Conservation (phyloP, 1,140 invertebrate genomes). For the Drosophila cardini region DNA sequence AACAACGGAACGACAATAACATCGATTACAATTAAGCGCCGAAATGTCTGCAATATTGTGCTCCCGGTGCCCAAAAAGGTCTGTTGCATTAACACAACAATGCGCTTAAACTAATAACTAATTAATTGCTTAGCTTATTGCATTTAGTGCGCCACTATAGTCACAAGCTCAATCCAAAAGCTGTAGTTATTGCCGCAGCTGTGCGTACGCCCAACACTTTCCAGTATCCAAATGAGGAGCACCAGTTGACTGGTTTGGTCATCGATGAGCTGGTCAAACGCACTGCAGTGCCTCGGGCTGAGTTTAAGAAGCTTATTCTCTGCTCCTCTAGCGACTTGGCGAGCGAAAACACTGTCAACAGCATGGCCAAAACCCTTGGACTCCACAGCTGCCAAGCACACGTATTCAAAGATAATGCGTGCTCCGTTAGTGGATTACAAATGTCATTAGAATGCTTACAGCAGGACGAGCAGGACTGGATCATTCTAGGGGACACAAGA, state of each 20-base stretch:
- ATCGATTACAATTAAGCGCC: constrained; percentile 10
- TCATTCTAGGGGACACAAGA: constrained; percentile 59
- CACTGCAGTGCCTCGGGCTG: constrained; percentile 52
- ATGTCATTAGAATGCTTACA: constrained; percentile 56
- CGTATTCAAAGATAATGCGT: constrained; percentile 31
- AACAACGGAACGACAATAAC: neutral
- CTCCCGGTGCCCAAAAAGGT: constrained; percentile 26
- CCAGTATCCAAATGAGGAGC: constrained; percentile 25
- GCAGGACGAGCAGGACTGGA: constrained; percentile 22
- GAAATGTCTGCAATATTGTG: constrained; percentile 45
- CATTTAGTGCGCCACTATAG: constrained; percentile 27
- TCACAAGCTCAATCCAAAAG: constrained; percentile 11
- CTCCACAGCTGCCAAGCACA: constrained; percentile 48
- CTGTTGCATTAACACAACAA: neutral
- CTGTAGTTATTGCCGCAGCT: constrained; percentile 64
- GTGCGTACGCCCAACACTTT: constrained; percentile 60
- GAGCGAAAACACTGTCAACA: constrained; percentile 5
- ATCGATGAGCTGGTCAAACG: constrained; percentile 72
- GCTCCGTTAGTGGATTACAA: constrained; percentile 48
- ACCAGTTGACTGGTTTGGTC: constrained; percentile 47
- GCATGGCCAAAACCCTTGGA: constrained; percentile 48
- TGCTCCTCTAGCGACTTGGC: constrained; percentile 35
- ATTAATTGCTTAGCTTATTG: constrained; percentile 25
- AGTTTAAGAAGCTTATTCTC: constrained; percentile 57
- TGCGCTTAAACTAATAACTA: neutral